These are phyloP conservation scores for Trematomus loennbergii DNA, from an alignment of 2,113 vertebrate genomes.

Conservation along the genomic window DNA sequence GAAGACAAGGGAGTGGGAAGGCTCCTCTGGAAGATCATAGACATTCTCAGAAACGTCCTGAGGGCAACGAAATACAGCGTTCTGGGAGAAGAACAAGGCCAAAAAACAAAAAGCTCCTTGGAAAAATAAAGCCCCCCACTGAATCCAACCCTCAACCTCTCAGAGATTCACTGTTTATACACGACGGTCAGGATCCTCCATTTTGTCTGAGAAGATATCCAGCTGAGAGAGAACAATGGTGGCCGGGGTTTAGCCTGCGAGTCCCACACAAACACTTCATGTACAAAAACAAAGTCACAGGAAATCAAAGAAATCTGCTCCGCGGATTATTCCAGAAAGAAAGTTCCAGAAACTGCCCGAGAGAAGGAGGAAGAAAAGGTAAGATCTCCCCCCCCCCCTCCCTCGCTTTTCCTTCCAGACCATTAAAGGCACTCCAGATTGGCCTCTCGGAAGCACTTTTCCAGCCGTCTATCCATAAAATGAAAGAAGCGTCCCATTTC, in stretches of 20 bases:
- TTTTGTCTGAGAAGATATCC: constrained; percentile 59
- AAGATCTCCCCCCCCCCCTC: constrained; percentile 28
- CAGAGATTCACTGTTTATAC: constrained; percentile 62
- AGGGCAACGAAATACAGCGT: constrained; percentile 77
- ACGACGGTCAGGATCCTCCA: constrained; percentile 56
- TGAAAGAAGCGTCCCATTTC: constrained; percentile 74
- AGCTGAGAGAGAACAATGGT: constrained; percentile 79
- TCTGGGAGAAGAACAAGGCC: constrained; percentile 73
- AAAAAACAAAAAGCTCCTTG: constrained; percentile 39
- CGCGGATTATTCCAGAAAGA: constrained; percentile 70
- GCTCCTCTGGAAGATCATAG: constrained; percentile 77
- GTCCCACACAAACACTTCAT: constrained; percentile 72
- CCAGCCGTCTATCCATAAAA: constrained; percentile 63
- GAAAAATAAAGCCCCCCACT: constrained; percentile 32
- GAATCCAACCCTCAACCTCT: constrained; percentile 47
- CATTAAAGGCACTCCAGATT: constrained; percentile 80
- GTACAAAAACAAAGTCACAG: constrained; percentile 75
- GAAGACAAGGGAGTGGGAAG: constrained; percentile 69
- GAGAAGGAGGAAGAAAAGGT: constrained; percentile 61
- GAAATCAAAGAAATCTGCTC: constrained; percentile 71
- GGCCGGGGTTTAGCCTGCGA: constrained; percentile 79
- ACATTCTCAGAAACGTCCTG: constrained; percentile 83
- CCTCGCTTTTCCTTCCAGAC: constrained; percentile 65
- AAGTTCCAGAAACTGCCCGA: constrained; percentile 71
- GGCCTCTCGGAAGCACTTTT: constrained; percentile 77